These are phyloP conservation scores for Thomomys bottae DNA, from an alignment of 2,113 vertebrate genomes.

Conservation along the genomic window DNA sequence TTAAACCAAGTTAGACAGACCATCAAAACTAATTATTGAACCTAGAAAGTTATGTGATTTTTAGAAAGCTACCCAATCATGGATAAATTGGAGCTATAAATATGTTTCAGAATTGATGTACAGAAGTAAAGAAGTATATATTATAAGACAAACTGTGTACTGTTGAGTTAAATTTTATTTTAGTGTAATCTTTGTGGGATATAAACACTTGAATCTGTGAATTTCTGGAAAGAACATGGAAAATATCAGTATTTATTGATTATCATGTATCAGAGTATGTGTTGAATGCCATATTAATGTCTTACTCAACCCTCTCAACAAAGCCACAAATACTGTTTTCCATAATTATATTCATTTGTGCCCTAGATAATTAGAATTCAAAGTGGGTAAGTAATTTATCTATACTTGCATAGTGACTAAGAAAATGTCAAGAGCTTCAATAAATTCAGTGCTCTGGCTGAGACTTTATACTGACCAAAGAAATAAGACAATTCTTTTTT, in stretches of 20 bases:
- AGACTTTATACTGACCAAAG: background rate
- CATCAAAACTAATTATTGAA: slow-evolving; percentile 77
- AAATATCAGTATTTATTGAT: background rate
- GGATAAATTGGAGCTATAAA: slow-evolving; percentile 73
- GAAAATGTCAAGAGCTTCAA: background rate
- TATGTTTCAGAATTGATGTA: slow-evolving; percentile 63
- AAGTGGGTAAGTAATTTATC: background rate
- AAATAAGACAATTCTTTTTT: background rate
- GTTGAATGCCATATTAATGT: background rate
- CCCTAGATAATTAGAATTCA: background rate
- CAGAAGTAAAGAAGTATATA: slow-evolving; percentile 32
- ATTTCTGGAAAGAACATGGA: background rate
- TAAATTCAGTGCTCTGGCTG: background rate
- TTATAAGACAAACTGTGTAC: slow-evolving; percentile 57
- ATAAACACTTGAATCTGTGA: background rate
- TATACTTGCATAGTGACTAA: background rate
- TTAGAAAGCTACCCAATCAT: slow-evolving; percentile 74
- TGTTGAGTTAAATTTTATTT: slow-evolving; percentile 39
- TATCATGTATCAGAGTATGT: background rate
- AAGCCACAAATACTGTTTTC: background rate
- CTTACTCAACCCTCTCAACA: background rate
- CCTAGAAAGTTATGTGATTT: slow-evolving; percentile 62
- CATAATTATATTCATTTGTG: background rate
- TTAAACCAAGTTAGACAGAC: slow-evolving; percentile 67
- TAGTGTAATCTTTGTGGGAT: background rate